Conservation (phyloP, 2,113 vertebrate genomes). For the Carettochelys insculpta region DNA sequence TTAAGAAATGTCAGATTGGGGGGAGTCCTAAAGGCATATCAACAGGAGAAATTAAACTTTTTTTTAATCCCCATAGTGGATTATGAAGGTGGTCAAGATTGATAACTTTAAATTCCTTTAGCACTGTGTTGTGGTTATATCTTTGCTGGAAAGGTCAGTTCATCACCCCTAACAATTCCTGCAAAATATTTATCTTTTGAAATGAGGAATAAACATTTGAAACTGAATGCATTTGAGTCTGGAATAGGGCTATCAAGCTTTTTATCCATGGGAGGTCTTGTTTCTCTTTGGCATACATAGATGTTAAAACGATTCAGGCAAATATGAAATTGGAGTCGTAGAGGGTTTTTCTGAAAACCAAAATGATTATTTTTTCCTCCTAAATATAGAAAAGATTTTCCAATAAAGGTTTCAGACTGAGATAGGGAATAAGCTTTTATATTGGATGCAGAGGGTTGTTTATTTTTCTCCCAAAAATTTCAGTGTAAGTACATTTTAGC, state of each 20-base stretch:
- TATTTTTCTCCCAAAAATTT: too few species aligned
- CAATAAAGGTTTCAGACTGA: too few species aligned
- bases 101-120: slow-evolving; percentile 27
- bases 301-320: neutral
- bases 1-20: slow-evolving; percentile 70
- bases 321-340: neutral
- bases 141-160: slow-evolving; percentile 34
- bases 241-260: neutral
- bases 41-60: slow-evolving; percentile 14
- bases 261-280: neutral
- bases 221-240: neutral
- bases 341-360: too few species aligned
- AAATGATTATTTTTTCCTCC: too few species aligned
- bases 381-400: too few species aligned
- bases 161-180: neutral
- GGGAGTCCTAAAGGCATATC: slow-evolving; percentile 38
- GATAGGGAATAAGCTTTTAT: too few species aligned
- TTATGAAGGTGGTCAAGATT: slow-evolving; percentile 40
- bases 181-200: slow-evolving; percentile 17
- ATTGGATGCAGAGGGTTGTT: too few species aligned
- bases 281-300: neutral
- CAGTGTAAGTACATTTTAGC: too few species aligned
- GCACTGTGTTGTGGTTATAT: neutral
- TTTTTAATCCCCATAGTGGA: slow-evolving; percentile 9
- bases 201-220: neutral